Base-by-base conservation (phyloP, 2,888 invertebrate genomes). In the Drosophila demipolita region DNA sequence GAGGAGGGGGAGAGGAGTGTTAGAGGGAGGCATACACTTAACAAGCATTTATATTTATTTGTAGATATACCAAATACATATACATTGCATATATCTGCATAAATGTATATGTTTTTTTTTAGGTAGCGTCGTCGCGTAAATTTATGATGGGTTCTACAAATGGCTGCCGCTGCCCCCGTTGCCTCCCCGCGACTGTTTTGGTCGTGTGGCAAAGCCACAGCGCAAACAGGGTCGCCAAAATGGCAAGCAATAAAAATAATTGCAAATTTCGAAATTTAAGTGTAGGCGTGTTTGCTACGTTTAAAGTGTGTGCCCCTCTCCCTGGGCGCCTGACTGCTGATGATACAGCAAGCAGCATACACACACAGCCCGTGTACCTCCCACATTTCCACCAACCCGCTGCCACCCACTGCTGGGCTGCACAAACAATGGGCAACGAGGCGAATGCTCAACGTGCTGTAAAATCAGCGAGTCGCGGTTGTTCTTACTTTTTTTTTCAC, bases 191-290 rank as follows among this genome's bases (percentile, higher is more conserved):
- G 53, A 57, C 59, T 54, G 55, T 60, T 67, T 57, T 32, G 58
- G 70, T 8, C 54, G 59, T 66, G 54, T 68, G 52, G 68, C 61
- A 70, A 70, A 80, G 80, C 75, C 80, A 68, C 75, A 75, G 65
- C 78, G 79, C 64, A 75, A 80, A 80, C 80, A 82, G 61, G 8
- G 15, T 12, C 38, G 73, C 75, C 75, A 87, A 87, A 87, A 87
- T 90, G 89, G 82, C 77, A 62, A 75, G 90, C 90, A 87, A 90
- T 90, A 87, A 87, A 87, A 87, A 90, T 87, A 87, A 87, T 87
- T 87, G 87, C 89, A 78, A 86, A 90, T 86, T 87, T 90, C 84
- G 85, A 87, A 87, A 87, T 87, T 87, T 87, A 90, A 90, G 90
- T 82, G 87, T 78, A 80, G 87, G 87, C 89, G 77, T 79, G 79